Base-by-base conservation (phyloP, 2,113 vertebrate genomes). In the Panurus biarmicus region DNA sequence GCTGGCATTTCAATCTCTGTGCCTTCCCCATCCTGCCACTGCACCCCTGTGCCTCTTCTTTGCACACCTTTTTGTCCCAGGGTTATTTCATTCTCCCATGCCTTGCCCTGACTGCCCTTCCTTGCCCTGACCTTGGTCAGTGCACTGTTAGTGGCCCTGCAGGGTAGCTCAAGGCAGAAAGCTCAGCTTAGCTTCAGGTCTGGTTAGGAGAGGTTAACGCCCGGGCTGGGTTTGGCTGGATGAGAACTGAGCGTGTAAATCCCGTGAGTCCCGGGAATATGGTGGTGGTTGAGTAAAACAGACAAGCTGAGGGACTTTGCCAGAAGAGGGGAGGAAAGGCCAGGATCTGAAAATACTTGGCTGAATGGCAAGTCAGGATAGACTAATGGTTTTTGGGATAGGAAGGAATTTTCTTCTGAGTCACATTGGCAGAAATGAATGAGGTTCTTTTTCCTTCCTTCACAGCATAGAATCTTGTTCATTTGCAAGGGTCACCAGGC, bases 361-460 rank as follows among this genome's bases (percentile, higher is more conserved):
- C 40, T 2, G 4, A 67, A 66, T 14, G 36, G n/a, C n/a, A 17
- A 2, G 57, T 79, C 82, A 28, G 42, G 12, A 42, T 62, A 42
- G 66, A 69, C 15, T 61, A 28, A 64, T 22, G n/a, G 51, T 48
- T 94, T 95, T 82, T 72, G 74, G 85, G 24, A 26, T 69, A 85
- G 74, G 85, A 93, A 91, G 71, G 93, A 94, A 85, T 95, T 94
- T 96, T 90, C 35, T 82, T 85, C 44, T 91, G 89, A 96, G 80
- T 94, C 91, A 92, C 71, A 36, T 5, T 90, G 73, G 38, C 73
- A 83, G 54, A 53, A 93, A 50, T 0, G 2, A 76, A 50, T 62
- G 36, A 0, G 2, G 33, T 85, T 91, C 71, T n/a, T 90, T 85
- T 85, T 61, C 47, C 62, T 87, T 87, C 62, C 29, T 83, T 69